Conservation (phyloP, 2,113 vertebrate genomes). For the Tichodroma muraria region DNA sequence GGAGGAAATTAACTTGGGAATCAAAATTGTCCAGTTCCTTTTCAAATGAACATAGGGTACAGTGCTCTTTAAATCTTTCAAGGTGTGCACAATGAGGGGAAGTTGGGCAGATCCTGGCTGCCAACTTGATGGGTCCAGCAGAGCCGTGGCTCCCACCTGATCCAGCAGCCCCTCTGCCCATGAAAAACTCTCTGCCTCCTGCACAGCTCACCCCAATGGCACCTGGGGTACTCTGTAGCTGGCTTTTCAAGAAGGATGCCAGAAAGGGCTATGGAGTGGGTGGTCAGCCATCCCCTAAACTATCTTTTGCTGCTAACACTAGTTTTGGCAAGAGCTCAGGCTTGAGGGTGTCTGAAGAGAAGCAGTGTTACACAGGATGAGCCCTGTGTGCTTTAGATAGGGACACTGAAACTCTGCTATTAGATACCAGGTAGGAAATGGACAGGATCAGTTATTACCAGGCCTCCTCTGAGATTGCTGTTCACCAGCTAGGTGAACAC, state of each 20-base stretch:
- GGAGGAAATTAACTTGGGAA: neutral
- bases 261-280: neutral
- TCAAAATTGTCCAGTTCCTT: neutral
- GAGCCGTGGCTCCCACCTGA: neutral
- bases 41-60: neutral
- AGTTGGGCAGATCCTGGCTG: neutral
- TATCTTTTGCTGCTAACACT: neutral
- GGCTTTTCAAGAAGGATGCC: neutral
- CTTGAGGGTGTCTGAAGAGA: neutral
- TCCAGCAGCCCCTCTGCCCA: neutral
- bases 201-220: neutral
- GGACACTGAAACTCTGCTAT: neutral
- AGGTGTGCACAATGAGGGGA: neutral
- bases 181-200: neutral
- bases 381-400: neutral
- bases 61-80: neutral
- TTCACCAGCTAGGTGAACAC: neutral
- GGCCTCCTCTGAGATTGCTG: neutral
- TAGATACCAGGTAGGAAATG: neutral
- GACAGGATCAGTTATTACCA: neutral
- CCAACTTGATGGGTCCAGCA: neutral
- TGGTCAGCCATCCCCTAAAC: neutral
- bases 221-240: fast-evolving
- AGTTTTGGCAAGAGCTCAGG: neutral
- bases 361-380: fast-evolving